A percentile compares a stretch with the other conserved stretches of the same genome.
Evolutionary conservation across 2,888 invertebrate species (phyloP).

Genomic region (Spodoptera littoralis): DNA sequence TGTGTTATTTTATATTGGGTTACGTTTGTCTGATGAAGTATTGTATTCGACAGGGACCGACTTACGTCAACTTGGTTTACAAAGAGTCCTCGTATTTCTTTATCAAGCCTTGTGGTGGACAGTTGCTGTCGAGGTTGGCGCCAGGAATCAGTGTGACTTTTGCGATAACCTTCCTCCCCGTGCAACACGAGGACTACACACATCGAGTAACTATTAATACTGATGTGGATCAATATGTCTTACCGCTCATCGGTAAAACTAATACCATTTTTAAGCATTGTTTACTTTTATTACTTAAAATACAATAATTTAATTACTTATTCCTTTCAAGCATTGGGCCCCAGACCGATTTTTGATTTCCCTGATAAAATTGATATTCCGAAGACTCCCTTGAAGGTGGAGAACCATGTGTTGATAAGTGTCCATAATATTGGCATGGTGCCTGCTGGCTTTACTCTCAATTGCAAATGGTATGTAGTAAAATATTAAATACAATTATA

Average conservation of each 20-base stretch:
- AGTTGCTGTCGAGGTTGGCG: constrained; percentile 89
- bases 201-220: constrained; percentile 87
- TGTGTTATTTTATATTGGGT: constrained; percentile 1
- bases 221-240: constrained; percentile 84
- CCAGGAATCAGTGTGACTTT: constrained; percentile 91
- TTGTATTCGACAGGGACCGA: constrained; percentile 80
- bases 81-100: constrained; percentile 86
- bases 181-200: constrained; percentile 86
- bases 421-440: constrained; percentile 74
- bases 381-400: constrained; percentile 76
- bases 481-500: not conserved
- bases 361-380: constrained; percentile 76
- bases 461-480: constrained; percentile 71
- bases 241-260: constrained; percentile 89
- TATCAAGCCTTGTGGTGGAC: constrained; percentile 79
- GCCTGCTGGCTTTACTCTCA: constrained; percentile 75
- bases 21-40: constrained; percentile 4
- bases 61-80: constrained; percentile 82
- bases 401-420: constrained; percentile 64
- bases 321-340: constrained; percentile 77
- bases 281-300: not conserved
- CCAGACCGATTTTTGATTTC: constrained; percentile 79
- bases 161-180: constrained; percentile 90
- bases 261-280: not conserved
- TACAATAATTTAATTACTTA: constrained; percentile 5